These are phyloP conservation scores for Antheraea assamensis DNA, from an alignment of 2,888 invertebrate genomes.

Conservation along the genomic window DNA sequence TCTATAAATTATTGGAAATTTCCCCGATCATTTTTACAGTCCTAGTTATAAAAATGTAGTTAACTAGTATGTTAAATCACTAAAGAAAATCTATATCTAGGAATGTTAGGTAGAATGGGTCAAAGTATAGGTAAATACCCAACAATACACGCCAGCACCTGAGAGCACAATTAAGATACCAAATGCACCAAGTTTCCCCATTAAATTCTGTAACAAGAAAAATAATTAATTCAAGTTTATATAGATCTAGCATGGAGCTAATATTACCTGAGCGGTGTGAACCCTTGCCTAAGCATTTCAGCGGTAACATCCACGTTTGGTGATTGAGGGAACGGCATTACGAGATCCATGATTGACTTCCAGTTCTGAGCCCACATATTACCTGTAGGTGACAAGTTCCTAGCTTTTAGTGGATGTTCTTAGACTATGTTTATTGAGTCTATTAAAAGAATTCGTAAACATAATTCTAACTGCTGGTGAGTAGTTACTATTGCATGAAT, in stretches of 20 bases:
- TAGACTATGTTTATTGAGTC: background rate
- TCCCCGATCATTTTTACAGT: background rate
- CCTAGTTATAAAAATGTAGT: background rate
- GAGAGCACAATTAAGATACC: background rate
- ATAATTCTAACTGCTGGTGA: background rate
- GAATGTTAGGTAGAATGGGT: too few species aligned
- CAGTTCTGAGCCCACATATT: constrained; percentile 94
- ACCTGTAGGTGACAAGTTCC: constrained; percentile 55
- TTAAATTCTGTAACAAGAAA: background rate
- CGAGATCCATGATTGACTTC: constrained; percentile 88
- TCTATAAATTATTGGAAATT: constrained; percentile 58
- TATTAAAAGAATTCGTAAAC: background rate
- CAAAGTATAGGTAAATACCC: background rate
- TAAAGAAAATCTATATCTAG: background rate
- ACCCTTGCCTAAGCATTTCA: constrained; percentile 88
- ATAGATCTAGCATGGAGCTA: background rate
- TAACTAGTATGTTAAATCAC: background rate
- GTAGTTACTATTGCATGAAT: too few species aligned
- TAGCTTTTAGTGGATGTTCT: background rate
- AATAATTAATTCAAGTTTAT: background rate
- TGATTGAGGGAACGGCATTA: constrained; percentile 88
- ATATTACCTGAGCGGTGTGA: constrained; percentile 85
- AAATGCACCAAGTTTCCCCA: background rate
- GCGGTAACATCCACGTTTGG: constrained; percentile 88
- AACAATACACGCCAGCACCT: background rate